Conservation (phyloP, 1,140 invertebrate species). For the Meloidogyne floridensis region DNA sequence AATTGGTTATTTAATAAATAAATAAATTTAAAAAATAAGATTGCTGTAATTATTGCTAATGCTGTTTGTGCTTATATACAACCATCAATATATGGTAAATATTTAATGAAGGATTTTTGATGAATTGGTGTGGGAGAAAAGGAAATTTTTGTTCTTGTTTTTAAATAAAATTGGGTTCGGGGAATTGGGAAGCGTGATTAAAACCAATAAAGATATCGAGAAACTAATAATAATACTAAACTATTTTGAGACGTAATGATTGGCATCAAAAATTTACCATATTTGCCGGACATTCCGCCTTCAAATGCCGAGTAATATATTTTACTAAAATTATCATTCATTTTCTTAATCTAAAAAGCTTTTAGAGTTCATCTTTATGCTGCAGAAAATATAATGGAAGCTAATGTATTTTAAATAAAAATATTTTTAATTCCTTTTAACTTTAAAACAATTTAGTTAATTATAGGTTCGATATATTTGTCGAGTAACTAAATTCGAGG, state of each 20-base stretch:
- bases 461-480: slow-evolving; percentile 54
- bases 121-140: background rate
- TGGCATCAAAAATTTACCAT: slow-evolving; percentile 92
- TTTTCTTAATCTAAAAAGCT: slow-evolving; percentile 13
- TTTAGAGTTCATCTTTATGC: slow-evolving; percentile 58
- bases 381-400: slow-evolving; percentile 63
- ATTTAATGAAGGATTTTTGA: background rate
- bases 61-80: slow-evolving; percentile 87
- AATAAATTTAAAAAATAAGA: slow-evolving; percentile 65
- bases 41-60: slow-evolving; percentile 88
- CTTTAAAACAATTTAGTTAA: background rate
- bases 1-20: background rate
- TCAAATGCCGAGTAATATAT: slow-evolving; percentile 54
- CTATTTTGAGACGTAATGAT: slow-evolving; percentile 85
- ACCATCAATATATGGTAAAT: slow-evolving; percentile 84
- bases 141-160: background rate
- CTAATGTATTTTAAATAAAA: background rate
- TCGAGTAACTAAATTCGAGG: slow-evolving; percentile 56
- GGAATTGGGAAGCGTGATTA: too few species aligned
- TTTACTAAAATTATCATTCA: slow-evolving; percentile 9
- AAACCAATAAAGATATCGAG: too few species aligned
- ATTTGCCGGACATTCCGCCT: slow-evolving; percentile 71
- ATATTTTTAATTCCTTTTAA: background rate
- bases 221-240: too few species aligned
- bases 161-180: too few species aligned